Conservation (phyloP, 2,888 invertebrate genomes). For the Cephonodes hylas region DNA sequence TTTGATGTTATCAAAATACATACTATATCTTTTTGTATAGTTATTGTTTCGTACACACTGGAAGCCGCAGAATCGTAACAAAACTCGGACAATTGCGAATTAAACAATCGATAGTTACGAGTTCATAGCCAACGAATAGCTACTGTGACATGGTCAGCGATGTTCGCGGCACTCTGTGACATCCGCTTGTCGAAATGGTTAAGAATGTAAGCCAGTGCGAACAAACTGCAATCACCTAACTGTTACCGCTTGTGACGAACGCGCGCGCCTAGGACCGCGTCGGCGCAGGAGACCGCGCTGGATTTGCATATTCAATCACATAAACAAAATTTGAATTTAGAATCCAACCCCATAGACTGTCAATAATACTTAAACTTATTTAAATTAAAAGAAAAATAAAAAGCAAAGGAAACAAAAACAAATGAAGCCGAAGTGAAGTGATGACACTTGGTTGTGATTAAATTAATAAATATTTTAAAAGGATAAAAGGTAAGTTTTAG, state of each 20-base stretch:
- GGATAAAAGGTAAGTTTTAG: slow-evolving; percentile 41
- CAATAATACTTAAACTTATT: not conserved
- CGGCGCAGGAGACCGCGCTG: slow-evolving; percentile 35
- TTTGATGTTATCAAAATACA: not conserved
- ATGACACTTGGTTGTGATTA: slow-evolving; percentile 54
- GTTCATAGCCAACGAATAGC: slow-evolving; percentile 27
- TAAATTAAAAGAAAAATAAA: slow-evolving; percentile 8
- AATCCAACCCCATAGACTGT: not conserved
- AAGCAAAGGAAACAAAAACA: slow-evolving; percentile 18
- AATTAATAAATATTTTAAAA: slow-evolving; percentile 20
- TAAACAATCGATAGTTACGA: slow-evolving; percentile 38
- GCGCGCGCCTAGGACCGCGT: slow-evolving; percentile 46
- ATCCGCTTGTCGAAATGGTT: slow-evolving; percentile 69
- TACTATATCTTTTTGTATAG: not conserved
- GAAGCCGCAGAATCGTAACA: too few relatives aligned
- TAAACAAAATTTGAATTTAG: not conserved
- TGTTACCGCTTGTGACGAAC: slow-evolving; percentile 59
- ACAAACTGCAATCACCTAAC: slow-evolving; percentile 66
- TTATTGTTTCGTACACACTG: not conserved
- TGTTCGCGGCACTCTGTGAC: slow-evolving; percentile 43
- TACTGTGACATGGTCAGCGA: slow-evolving; percentile 39
- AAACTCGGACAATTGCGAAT: slow-evolving; percentile 9
- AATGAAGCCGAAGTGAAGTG: slow-evolving; percentile 45
- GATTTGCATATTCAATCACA: slow-evolving; percentile 37
- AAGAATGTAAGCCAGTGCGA: slow-evolving; percentile 62